Conservation (phyloP, 2,113 vertebrate genomes). For the Solenodon paradoxus region DNA sequence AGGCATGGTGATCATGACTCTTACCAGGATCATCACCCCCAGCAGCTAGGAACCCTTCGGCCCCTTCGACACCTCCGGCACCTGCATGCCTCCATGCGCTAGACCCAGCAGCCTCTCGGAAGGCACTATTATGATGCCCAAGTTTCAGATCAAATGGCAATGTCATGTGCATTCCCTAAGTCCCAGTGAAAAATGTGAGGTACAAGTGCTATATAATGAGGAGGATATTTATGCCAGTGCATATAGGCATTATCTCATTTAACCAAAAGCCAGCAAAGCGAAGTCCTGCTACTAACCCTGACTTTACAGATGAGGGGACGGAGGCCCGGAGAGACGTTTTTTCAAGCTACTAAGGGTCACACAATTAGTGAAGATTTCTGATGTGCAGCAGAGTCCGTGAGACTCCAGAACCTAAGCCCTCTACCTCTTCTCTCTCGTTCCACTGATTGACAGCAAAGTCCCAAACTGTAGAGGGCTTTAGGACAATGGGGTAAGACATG, state of each 20-base stretch:
- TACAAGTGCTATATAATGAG: neutral
- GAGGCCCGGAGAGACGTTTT: neutral
- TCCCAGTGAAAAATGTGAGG: neutral
- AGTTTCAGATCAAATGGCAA: neutral
- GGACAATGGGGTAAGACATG: neutral
- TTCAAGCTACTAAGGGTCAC: neutral
- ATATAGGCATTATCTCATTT: neutral
- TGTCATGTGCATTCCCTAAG: neutral
- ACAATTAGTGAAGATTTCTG: neutral
- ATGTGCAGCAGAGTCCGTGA: neutral
- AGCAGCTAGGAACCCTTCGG: neutral
- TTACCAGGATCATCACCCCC: fast-evolving
- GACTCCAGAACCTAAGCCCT: neutral
- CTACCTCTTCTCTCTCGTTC: neutral
- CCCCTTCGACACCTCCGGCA: no score
- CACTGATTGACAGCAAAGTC: neutral
- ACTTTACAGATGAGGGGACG: neutral
- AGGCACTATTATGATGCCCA: neutral
- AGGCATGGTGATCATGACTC: fast-evolving
- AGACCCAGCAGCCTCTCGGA: neutral
- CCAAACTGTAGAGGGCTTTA: neutral
- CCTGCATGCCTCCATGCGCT: neutral
- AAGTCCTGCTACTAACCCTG: neutral
- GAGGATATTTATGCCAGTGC: no score
- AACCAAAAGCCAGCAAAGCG: neutral